Base-by-base conservation (phyloP, 2,888 invertebrate species). In the Caenorhabditis sp. region DNA sequence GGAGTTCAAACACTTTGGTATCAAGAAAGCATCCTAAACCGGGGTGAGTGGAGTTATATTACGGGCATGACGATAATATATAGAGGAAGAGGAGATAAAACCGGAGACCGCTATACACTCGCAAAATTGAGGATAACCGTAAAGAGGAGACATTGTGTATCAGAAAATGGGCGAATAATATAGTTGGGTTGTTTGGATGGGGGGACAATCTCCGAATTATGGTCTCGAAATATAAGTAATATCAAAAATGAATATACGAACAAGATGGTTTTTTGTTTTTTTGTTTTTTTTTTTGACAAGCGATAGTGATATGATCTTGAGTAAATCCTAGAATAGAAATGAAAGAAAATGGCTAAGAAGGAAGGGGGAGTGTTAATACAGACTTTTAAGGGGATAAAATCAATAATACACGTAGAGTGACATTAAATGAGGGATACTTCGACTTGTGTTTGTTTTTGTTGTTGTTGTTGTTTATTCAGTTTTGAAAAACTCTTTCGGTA, bases 401-500 rank as follows among this genome's bases (percentile, higher is more conserved):
- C 23, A 31, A 17, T 52, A 56, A 61, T 59, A 63, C 63, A 67
- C 17, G 56, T 58, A 21, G 27, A 23, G n/a, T 7, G 38, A 56
- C 3, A 61, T 62, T 65, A 66, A 62, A 49, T 20, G 26, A 43
- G 53, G 49, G 64, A 38, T 56, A 53, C 31, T 53, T 50, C 21
- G 21, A 58, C 20, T 36, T 20, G 27, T 62, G 65, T 66, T 27
- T 56, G 56, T 26, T 27, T 1, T 12, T 23, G 20, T 23, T 26
- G 27, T 56, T 27, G 8, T 8, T 23, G 23, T 25, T 49, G 20
- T 68, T 65, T 66, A 73, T 52, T 78, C 72, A 57, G 74, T 81
- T 63, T 82, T 80, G 80, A 85, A 85, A 72, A 85, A 84, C 64
- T 85, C 85, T 63, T 75, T 75, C 23, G 84, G 84, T 23, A 85